Evolutionary conservation across 2,113 vertebrate species (phyloP).

Genomic region (Rhagologus leucostigma): DNA sequence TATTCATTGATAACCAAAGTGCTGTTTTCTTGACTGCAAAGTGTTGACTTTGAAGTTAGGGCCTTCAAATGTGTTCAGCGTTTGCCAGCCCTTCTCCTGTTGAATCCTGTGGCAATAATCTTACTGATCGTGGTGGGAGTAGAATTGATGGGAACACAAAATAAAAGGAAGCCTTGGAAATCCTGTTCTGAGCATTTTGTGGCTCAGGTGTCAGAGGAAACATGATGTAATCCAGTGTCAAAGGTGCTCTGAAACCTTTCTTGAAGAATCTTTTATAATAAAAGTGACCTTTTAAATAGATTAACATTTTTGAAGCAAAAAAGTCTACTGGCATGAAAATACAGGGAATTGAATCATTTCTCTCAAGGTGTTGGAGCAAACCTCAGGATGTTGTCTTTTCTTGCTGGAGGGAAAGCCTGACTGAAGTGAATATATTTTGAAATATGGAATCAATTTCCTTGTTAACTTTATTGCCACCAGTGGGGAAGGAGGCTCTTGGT

Average conservation of each 20-base stretch:
- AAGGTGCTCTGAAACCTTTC: background rate
- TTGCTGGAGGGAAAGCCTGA: background rate
- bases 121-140: background rate
- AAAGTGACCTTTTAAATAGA: slow-evolving; percentile 24
- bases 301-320: background rate
- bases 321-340: background rate
- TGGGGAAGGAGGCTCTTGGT: background rate
- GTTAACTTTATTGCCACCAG: background rate
- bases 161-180: slow-evolving; percentile 23
- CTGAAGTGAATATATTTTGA: background rate
- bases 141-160: background rate
- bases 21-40: background rate
- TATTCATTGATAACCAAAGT: background rate
- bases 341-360: background rate
- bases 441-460: background rate
- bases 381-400: slow-evolving; percentile 10
- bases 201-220: slow-evolving; percentile 36
- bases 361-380: slow-evolving; percentile 19
- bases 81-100: background rate
- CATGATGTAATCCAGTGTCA: slow-evolving; percentile 29
- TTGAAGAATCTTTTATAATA: background rate
- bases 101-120: slow-evolving; percentile 13
- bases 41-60: slow-evolving; percentile 3
- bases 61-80: background rate
- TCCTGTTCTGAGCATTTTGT: slow-evolving; percentile 28